These are phyloP conservation scores for Gracilinanus agilis DNA, from an alignment of 2,113 vertebrate genomes.

Conservation along the genomic window DNA sequence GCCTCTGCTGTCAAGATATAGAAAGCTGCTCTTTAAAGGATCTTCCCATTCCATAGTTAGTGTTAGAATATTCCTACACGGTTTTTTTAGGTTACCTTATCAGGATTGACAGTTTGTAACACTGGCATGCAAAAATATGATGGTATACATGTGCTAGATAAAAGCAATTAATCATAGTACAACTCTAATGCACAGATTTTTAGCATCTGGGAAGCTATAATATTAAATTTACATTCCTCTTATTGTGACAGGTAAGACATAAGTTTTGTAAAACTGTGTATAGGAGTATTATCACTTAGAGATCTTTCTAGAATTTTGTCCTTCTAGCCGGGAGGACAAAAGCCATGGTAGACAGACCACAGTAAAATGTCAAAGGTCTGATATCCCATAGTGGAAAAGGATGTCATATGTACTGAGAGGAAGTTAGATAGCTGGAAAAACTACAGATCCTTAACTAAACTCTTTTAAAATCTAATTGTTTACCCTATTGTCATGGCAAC, in stretches of 20 bases:
- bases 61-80: background rate
- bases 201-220: background rate
- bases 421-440: conserved; percentile 60
- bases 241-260: background rate
- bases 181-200: background rate
- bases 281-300: conserved; percentile 23
- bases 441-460: conserved; percentile 61
- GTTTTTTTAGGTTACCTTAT: background rate
- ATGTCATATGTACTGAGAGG: conserved; percentile 31
- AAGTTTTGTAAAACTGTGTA: conserved; percentile 2
- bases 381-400: conserved; percentile 24
- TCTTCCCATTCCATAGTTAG: background rate
- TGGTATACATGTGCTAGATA: background rate
- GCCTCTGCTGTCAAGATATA: background rate
- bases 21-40: background rate
- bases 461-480: conserved; percentile 74
- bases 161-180: background rate
- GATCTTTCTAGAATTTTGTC: conserved; percentile 22
- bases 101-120: background rate
- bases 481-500: conserved; percentile 73
- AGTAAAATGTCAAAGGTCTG: conserved; percentile 25
- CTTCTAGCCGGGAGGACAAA: conserved; percentile 54
- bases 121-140: background rate
- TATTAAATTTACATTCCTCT: background rate
- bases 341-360: background rate